Evolutionary conservation across 2,888 invertebrate genomes (phyloP).

Genomic region (Spatulosminthurus flaviceps): DNA sequence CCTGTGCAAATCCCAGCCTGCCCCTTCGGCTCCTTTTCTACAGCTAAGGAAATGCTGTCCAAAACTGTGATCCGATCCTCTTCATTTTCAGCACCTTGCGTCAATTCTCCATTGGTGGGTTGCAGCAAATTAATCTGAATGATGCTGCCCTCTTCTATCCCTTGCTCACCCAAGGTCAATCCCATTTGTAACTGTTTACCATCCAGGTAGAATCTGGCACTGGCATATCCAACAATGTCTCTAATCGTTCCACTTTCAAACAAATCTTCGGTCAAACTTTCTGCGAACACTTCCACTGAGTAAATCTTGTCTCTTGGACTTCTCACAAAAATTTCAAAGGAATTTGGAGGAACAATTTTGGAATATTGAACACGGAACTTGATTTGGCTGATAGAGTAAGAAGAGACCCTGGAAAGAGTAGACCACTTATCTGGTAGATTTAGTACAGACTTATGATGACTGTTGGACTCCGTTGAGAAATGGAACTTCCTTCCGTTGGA

Average conservation of each 20-base stretch:
- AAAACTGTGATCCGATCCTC: not conserved
- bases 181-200: not conserved
- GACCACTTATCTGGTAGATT: not conserved
- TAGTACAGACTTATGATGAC: not conserved
- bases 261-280: not conserved
- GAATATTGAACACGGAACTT: slow-evolving; percentile 22
- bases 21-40: not conserved
- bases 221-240: not conserved
- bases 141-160: not conserved
- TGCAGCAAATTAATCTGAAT: not conserved
- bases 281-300: not conserved
- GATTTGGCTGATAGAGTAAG: slow-evolving; percentile 18
- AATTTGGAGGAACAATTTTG: not conserved
- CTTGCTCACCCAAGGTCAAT: not conserved
- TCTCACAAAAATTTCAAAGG: slow-evolving; percentile 5
- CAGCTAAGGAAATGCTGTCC: too few species aligned
- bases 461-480: slow-evolving; percentile 1
- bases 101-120: too few species aligned
- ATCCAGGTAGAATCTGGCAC: not conserved
- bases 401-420: not conserved
- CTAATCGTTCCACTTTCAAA: not conserved
- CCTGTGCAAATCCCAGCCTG: not conserved
- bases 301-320: not conserved
- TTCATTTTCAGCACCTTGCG: not conserved
- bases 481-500: slow-evolving; percentile 33